Percentiles rank a stretch among this genome's conserved stretches.
Evolutionary conservation across 1,140 invertebrate species (phyloP).

Genomic region (Conus betulinus): DNA sequence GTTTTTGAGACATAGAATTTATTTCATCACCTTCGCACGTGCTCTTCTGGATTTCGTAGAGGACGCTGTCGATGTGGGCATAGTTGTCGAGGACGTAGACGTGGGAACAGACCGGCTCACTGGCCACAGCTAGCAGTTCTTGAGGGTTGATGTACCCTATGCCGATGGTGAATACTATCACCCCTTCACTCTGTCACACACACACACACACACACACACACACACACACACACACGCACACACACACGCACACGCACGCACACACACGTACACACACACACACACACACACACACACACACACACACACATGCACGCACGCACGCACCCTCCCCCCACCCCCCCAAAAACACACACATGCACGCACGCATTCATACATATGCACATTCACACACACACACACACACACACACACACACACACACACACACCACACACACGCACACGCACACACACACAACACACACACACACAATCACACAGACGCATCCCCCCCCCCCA

Average conservation of each 20-base stretch:
- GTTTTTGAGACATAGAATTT: no score
- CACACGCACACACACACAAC: not conserved
- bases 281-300: not conserved
- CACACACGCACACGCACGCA: not conserved
- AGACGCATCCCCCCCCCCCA: no score
- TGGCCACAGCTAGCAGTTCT: slow-evolving; percentile 43
- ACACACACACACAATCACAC: no score
- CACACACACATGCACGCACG: not conserved
- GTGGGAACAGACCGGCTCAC: slow-evolving; percentile 43
- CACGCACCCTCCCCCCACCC: no score
- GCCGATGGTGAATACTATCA: slow-evolving; percentile 48
- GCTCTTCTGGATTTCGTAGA: slow-evolving; percentile 48
- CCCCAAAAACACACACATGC: no score
- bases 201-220: not conserved
- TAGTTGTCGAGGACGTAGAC: slow-evolving; percentile 48
- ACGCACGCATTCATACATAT: no score
- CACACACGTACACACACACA: not conserved
- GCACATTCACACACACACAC: not conserved
- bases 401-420: slow-evolving; percentile 18
- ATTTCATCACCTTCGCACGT: slow-evolving; percentile 52
- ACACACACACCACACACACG: not conserved
- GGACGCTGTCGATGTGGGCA: slow-evolving; percentile 46
- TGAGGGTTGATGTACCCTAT: slow-evolving; percentile 39
- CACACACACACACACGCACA: not conserved
- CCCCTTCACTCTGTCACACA: slow-evolving; percentile 27